Base-by-base conservation (phyloP, 2,888 invertebrate genomes). In the Limnephilus marmoratus region DNA sequence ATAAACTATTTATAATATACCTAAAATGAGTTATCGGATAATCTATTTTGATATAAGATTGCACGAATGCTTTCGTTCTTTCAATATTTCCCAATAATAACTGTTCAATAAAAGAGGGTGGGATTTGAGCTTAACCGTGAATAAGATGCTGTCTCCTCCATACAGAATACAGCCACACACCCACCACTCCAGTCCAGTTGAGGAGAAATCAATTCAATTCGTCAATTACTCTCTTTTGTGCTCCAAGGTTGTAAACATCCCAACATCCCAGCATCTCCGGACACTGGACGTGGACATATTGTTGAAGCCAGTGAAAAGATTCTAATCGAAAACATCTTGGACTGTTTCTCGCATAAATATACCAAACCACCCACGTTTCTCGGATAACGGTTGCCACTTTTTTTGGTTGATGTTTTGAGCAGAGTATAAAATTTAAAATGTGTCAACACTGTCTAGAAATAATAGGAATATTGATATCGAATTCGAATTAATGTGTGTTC, bases 161-260 rank as follows among this genome's bases (percentile, higher is more conserved):
- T 7, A n/a, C 24, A 11, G 68, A n/a, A 68, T 68, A 68, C 24
- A 68, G 68, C n/a, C 68, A 68, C 68, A 68, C 24, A 68, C 68
- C 68, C 68, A 68, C 24, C 68, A 68, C 68, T 68, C n/a, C 68
- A 68, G 68, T 24, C n/a, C 83, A 37, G 37, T 83, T 37, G 37
- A 18, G 31, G 83, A 34, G 83, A 41, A 83, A 83, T 83, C 83
- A 83, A 83, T 83, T 83, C 83, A 83, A 83, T 83, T 83, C 37
- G 18, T 41, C 83, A 41, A 83, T 83, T 83, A 83, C 83, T 37
- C 24, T 37, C 37, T 24, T 83, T 83, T 83, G 83, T 83, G 83
- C 83, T 34, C 34, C 83, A 12, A 34, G 24, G 83, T 37, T 34
- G 83, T 37, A 83, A 83, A 83, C 83, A 83, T 83, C 41, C 34